These are phyloP conservation scores for Heterotilapia buettikoferi DNA, from an alignment of 2,113 vertebrate genomes.

Conservation along the genomic window DNA sequence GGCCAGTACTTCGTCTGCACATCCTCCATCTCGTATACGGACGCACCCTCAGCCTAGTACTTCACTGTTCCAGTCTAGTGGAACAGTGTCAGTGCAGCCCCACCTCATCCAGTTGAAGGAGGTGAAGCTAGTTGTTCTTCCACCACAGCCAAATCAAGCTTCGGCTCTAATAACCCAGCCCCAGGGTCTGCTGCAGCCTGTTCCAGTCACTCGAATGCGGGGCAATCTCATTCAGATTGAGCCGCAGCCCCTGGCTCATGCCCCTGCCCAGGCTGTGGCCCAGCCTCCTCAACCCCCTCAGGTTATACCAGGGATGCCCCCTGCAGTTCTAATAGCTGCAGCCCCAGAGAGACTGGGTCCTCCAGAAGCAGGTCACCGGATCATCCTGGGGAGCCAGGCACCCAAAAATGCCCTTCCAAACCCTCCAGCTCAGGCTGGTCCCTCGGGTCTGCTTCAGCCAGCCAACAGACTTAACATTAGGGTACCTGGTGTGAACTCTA, in stretches of 20 bases:
- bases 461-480: neutral
- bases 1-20: constrained; percentile 49
- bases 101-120: neutral
- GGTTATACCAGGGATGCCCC: constrained; percentile 1
- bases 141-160: constrained; percentile 22
- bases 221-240: constrained; percentile 56
- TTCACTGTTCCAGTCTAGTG: neutral
- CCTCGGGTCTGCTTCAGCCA: neutral
- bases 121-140: constrained; percentile 1
- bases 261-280: constrained; percentile 16
- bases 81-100: neutral
- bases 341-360: constrained; percentile 64
- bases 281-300: constrained; percentile 24
- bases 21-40: neutral
- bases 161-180: constrained; percentile 10
- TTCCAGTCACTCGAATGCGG: neutral
- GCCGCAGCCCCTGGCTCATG: constrained; percentile 37
- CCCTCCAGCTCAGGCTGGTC: constrained; percentile 6
- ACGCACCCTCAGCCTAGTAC: constrained; percentile 17
- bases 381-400: constrained; percentile 59
- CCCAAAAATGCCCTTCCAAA: constrained; percentile 2
- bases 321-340: constrained; percentile 63
- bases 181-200: neutral
- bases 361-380: constrained; percentile 57
- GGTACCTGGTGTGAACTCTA: neutral